These are phyloP conservation scores for Lepidocyrtinus sp. DNA, from an alignment of 2,888 invertebrate species.

Conservation along the genomic window DNA sequence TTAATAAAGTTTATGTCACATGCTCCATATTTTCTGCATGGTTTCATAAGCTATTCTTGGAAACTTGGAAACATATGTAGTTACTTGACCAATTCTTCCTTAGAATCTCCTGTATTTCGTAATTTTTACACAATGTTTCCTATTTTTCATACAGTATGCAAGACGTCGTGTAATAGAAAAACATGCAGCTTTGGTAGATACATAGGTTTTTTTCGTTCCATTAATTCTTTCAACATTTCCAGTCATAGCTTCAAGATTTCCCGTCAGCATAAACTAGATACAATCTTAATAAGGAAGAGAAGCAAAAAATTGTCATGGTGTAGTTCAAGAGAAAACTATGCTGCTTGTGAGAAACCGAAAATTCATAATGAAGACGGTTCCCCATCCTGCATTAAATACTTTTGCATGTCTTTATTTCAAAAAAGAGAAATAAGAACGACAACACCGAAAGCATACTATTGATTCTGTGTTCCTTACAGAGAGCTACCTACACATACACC, in stretches of 20 bases:
- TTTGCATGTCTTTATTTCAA: background rate
- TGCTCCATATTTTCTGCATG: no score
- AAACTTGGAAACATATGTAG: no score
- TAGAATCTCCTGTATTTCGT: no score
- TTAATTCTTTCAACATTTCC: background rate
- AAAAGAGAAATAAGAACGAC: background rate
- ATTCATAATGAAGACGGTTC: background rate
- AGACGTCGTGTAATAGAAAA: no score
- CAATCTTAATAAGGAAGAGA: background rate
- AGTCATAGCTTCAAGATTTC: no score
- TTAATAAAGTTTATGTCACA: no score
- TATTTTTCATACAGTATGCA: no score
- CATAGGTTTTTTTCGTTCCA: constrained; percentile 1
- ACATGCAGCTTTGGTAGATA: no score
- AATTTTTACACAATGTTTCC: no score
- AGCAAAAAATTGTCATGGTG: constrained; percentile 1
- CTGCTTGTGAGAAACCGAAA: background rate
- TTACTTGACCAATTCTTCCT: no score
- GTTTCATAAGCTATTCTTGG: no score
- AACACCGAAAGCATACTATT: background rate
- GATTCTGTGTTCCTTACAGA: background rate
- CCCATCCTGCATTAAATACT: background rate
- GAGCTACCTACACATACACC: background rate
- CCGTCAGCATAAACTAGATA: background rate
- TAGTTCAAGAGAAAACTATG: background rate